Base-by-base conservation (phyloP, 2,888 invertebrate genomes). In the Myopa tessellatipennis region DNA sequence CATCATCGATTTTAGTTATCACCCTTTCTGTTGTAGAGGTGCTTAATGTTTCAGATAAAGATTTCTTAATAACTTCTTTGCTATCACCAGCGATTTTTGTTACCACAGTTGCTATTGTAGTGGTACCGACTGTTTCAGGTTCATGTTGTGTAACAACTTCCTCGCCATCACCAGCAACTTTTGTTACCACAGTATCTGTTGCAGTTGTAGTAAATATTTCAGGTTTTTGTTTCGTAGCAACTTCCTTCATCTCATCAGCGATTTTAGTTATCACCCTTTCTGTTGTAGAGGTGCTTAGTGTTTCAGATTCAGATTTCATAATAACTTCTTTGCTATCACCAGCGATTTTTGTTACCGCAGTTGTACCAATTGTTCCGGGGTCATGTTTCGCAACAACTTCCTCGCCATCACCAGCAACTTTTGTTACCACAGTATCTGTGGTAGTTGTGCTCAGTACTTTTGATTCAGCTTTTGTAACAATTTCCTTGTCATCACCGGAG, bases 151-250 rank as follows among this genome's bases (percentile, higher is more conserved):
- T 8, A 65, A 38, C 4, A 6, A 26, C 8, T 34, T 16, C 8
- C 7, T 74, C 52, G 52, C 34, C 50, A 10, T 3, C 45, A n/a
- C 65, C 65, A n/a, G 38, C 38, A 3, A 18, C n/a, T 8, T 60
- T 70, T 61, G 75, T 78, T 10, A 78, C 74, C n/a, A 58, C 74
- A 8, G 80, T 78, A 69, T 80, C 79, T 34, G 78, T 76, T n/a
- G 26, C n/a, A 26, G 16, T n/a, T 8, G 4, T 85, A 14, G 86
- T 85, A 71, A 87, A 78, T 63, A 87, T 86, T 60, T 87, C 87
- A 74, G 86, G 84, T 7, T 87, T 87, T 0, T 86, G 85, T 79
- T 87, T 85, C 60, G 86, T 87, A 0, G 86, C 77, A 67, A 79
- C 82, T 10, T 87, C 85, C 55, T 60, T 73, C n/a, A 10, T 26